A percentile compares a stretch with the other conserved stretches of the same genome.
phyloP scores from a whole-genome alignment of 1,140 invertebrate species.

The Drosophila obscura region DNA sequence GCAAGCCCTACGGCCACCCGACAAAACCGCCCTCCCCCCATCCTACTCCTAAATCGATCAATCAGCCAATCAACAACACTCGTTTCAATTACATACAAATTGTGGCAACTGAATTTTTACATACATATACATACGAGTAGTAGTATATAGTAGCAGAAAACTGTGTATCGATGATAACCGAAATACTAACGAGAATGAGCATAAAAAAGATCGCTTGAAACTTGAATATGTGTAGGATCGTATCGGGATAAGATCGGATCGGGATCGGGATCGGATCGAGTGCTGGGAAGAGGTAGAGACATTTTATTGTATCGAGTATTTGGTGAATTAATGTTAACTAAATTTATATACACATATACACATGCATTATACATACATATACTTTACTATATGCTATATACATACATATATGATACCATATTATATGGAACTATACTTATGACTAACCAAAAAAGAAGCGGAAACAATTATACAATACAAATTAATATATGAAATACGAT shows the following conservation, averaged over 20 bases:
- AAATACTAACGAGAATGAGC: constrained; percentile 23
- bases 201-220: constrained; percentile 20
- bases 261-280: too few species aligned
- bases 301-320: constrained; percentile 47
- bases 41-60: constrained; percentile 8
- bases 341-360: constrained; percentile 78
- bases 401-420: constrained; percentile 32
- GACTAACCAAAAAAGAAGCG: constrained; percentile 45
- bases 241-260: not conserved
- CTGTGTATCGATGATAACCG: constrained; percentile 4
- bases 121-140: too few species aligned
- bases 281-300: constrained; percentile 13
- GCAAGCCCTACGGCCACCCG: not conserved
- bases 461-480: constrained; percentile 46
- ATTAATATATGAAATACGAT: too few species aligned
- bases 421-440: constrained; percentile 42
- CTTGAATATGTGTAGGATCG: not conserved
- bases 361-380: constrained; percentile 58
- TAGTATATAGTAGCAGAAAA: constrained; percentile 7
- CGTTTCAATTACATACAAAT: constrained; percentile 32
- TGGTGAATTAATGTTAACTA: constrained; percentile 76
- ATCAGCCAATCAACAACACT: constrained; percentile 4
- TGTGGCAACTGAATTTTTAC: constrained; percentile 46
- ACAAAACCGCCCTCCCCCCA: not conserved
- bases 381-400: constrained; percentile 55